phyloP scores from a whole-genome alignment of 2,888 invertebrate species.

The Theristus sp. region DNA sequence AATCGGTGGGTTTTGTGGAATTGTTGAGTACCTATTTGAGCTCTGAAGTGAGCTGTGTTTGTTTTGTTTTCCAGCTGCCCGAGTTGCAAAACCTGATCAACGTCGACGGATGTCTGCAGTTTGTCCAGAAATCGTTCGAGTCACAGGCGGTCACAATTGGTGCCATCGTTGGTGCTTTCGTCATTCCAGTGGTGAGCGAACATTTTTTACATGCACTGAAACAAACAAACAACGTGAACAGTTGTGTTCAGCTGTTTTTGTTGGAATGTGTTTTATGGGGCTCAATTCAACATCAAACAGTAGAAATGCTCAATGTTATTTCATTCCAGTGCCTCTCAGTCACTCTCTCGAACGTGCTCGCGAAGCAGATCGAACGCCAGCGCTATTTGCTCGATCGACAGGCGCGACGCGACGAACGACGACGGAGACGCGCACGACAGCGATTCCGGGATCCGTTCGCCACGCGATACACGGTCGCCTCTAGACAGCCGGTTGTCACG shows the following conservation, averaged over 20 bases:
- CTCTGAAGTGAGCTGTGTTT: too few relatives aligned
- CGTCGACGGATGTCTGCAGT: constrained; percentile 21
- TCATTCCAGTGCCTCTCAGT: constrained; percentile 22
- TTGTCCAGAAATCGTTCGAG: constrained; percentile 22
- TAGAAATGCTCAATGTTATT: neutral
- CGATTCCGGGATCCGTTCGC: constrained; percentile 5
- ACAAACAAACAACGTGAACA: too few relatives aligned
- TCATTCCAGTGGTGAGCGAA: constrained; percentile 24
- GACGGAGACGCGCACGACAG: constrained; percentile 8
- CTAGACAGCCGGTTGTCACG: neutral
- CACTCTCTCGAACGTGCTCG: constrained; percentile 23
- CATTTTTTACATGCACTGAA: neutral
- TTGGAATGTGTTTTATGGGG: too few relatives aligned
- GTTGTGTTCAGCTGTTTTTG: neutral
- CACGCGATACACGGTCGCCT: neutral
- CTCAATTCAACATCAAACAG: too few relatives aligned
- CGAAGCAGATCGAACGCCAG: constrained; percentile 27
- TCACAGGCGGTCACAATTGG: constrained; percentile 26
- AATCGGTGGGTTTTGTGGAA: constrained; percentile 12
- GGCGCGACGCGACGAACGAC: constrained; percentile 19
- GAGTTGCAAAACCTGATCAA: constrained; percentile 7
- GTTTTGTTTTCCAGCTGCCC: constrained; percentile 3
- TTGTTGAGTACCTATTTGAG: neutral
- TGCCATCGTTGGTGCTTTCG: constrained; percentile 21
- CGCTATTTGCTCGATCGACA: constrained; percentile 22